Evolutionary conservation across 23 tunicate species (phyloP), one percentile per base, ranked within the genome.

Genomic region (Corella eumyota): DNA sequence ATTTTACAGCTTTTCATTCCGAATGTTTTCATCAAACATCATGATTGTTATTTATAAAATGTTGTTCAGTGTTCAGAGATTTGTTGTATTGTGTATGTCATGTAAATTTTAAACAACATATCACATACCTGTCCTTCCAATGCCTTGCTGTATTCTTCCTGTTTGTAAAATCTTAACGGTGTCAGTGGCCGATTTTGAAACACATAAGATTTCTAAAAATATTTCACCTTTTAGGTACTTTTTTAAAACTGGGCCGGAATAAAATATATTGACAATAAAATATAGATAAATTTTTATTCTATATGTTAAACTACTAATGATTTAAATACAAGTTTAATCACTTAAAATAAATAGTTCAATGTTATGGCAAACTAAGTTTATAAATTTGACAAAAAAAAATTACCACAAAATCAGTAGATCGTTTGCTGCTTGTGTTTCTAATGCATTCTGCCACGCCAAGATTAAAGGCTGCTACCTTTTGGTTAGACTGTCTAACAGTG

Each of bases 161-260:
- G 96, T 56, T 78, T 78, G 80, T 88, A 88, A 32, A 54, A 74
- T 53, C 88, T 47, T 27, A 73, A 57, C n/a, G 98, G 98, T 0
- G 98, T 92, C 36, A 92, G 73, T 23, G 98, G 93, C 50, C 98
- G 86, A 30, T 92, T 71, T 81, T 83, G 98, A 34, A 92, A 72
- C 7, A 92, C 74, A 60, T 82, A 92, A 2, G 92, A 81, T 71
- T 71, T 77, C 98, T 92, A 33, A 21, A 56, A 46, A n/a, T n/a
- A n/a, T n/a, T n/a, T n/a, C n/a, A n/a, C n/a, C n/a, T n/a, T n/a
- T n/a, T 35, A 38, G 5, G n/a, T n/a, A 9, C 7, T 15, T 17
- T 54, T 15, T 44, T 11, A 17, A 13, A 44, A 13, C 13, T 44
- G 49, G 17, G 13, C 15, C 49, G 17, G 13, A 13, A 44, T 17